A percentile compares a stretch with the other conserved stretches of the same genome.
These are phyloP conservation scores for Myotis davidii DNA, from an alignment of 2,113 vertebrate species.

Conservation along the genomic window DNA sequence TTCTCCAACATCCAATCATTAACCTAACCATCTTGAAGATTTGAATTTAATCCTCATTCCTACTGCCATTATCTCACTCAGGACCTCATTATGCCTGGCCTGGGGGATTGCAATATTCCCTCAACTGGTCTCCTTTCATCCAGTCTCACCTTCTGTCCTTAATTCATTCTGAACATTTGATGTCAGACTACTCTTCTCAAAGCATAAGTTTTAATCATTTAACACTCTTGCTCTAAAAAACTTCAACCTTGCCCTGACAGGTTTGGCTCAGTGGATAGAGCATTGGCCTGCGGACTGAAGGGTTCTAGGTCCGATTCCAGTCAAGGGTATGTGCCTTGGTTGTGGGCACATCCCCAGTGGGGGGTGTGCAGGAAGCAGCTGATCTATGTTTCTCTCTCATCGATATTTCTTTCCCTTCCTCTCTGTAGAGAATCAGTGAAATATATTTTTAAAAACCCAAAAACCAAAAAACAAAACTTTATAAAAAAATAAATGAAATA, in stretches of 20 bases:
- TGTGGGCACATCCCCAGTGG: no score
- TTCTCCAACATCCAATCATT: not conserved
- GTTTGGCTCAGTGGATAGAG: no score
- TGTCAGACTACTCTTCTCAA: not conserved
- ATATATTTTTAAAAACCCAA: no score
- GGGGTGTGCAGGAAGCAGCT: no score
- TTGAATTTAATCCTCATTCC: conserved; percentile 18
- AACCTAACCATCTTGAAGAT: not conserved
- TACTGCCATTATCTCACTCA: not conserved
- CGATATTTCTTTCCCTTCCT: no score
- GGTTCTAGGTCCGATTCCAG: no score
- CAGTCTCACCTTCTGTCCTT: conserved; percentile 7
- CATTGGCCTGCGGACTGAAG: no score
- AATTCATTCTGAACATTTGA: not conserved
- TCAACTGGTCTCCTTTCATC: not conserved
- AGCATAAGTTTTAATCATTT: conserved; percentile 1
- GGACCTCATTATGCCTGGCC: not conserved
- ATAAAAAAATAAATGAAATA: no score
- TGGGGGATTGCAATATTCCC: not conserved
- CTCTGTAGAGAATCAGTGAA: no score
- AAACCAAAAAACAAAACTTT: no score
- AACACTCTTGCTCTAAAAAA: not conserved
- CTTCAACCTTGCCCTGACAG: not conserved
- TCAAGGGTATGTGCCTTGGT: no score
- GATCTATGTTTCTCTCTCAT: no score